Evolutionary conservation across 2,113 vertebrate genomes (phyloP), one percentile per base, ranked within the genome.

Genomic region (Gorsachius goisagi): DNA sequence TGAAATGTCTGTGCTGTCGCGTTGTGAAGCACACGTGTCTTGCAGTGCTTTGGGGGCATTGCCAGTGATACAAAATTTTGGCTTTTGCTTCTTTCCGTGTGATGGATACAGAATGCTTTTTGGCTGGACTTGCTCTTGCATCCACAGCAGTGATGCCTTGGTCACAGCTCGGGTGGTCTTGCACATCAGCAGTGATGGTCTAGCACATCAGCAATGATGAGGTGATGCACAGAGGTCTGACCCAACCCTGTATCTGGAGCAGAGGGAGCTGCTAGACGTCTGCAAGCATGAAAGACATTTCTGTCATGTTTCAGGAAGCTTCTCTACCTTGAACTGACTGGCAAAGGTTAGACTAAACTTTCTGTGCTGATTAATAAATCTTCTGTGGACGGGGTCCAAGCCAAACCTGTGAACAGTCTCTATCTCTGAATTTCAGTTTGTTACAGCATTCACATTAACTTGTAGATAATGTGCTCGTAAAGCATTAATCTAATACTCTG

Each of bases 391-490:
- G 12, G 23, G 63, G 91, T 92, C 81, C 93, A 92, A 95, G 77
- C 71, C 84, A 92, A 95, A 91, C 62, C 74, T 47, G 58, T 60
- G 77, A 94, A 92, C 35, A 75, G 62, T 14, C 80, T 87, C 95
- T 93, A 85, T 95, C 95, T 97, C 95, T 59, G 74, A 87, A 89
- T 93, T 97, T 95, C 92, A 95, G 89, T 92, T 92, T 66, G 90
- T 87, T 89, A 47, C 67, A 73, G 87, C 62, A 82, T 91, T 95
- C 91, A 95, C 55, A 73, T 89, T 85, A 82, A 79, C 45, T 94
- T 82, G 80, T 45, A 95, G 92, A 73, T 85, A 97, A 92, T 74
- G 47, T 85, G 80, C 77, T 92, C 84, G 50, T 72, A 91, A 76
- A 93, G 91, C 81, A 83, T 95, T 93, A 88, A 91, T 92, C 85